Percentiles rank a stretch among this genome's conserved stretches.
Conservation (phyloP, 2,113 vertebrate species). For the Entomyzon cyanotis region DNA sequence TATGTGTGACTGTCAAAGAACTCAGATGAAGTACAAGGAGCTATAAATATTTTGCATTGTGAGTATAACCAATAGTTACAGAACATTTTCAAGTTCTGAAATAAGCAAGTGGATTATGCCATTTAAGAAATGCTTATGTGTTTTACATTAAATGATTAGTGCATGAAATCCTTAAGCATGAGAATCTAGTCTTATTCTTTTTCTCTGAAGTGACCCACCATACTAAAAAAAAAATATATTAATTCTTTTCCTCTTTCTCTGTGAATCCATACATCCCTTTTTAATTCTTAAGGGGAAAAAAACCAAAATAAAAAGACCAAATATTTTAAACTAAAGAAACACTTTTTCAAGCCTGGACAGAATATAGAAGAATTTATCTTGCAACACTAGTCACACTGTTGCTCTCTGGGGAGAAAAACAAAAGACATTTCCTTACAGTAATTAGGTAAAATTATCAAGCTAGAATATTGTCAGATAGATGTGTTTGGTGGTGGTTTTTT, state of each 20-base stretch:
- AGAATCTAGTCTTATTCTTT: neutral
- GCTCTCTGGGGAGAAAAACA: neutral
- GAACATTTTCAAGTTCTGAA: neutral
- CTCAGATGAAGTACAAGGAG: neutral
- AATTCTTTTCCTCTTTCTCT: neutral
- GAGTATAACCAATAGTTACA: neutral
- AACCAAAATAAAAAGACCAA: neutral
- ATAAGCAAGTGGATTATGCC: neutral
- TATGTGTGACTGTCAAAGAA: neutral
- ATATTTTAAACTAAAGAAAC: neutral
- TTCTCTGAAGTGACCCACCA: neutral
- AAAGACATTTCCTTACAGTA: neutral
- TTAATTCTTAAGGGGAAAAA: neutral
- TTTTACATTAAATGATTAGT: neutral
- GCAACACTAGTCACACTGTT: neutral
- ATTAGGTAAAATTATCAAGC: neutral
- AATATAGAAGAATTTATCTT: neutral
- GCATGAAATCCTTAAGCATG: neutral
- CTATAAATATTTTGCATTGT: neutral
- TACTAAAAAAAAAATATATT: neutral
- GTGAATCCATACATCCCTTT: accelerated
- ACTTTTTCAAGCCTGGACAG: neutral
- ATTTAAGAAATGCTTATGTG: neutral
- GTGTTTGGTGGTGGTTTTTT: neutral
- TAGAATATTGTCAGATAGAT: neutral